Base-by-base conservation (phyloP, 92 coral and sea anemone genomes). In the Virgularia gustaviana region DNA sequence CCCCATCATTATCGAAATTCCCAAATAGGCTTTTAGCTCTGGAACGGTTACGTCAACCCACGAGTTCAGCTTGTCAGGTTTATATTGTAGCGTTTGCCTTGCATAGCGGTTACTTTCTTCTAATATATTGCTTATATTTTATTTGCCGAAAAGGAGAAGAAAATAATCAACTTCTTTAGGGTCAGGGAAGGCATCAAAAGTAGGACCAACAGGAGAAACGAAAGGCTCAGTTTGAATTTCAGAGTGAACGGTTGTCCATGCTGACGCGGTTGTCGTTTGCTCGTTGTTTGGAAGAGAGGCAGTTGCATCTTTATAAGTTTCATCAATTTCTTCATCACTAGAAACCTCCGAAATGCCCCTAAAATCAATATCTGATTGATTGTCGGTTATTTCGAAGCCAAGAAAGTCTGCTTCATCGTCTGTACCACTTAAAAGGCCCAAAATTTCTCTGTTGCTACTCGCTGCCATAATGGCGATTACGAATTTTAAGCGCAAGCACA, bases 331-430 rank as follows among this genome's bases (percentile, higher is more conserved):
- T 10, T 49, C 38, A 18, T 75, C 80, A 49, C 72, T 75, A 47
- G 19, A 33, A 34, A 58, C 80, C 28, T 61, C 72, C 59, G 57
- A 35, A 76, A 76, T 62, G 52, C 74, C 75, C 52, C 52, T 51
- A 52, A 76, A 76, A 53, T 76, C 72, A 49, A 75, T 42, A 44
- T 75, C 73, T 23, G 73, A 75, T 43, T 75, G 62, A 23, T 67
- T 25, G 28, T 37, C 56, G 45, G 8, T 7, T 39, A 39, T 15
- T 39, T 39, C 45, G 45, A 39, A 39, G 15, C 45, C 45, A 39
- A 8, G 8, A 39, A 39, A 39, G 33, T 67, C 77, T 4, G 25
- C 36, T 77, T 39, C 45, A 15, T 39, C 45, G 45, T 39, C 45
- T 39, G 45, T 65, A 68, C 56, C 52, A 30, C 57, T 41, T 38